These are phyloP conservation scores for Zaprionus capensis DNA, from an alignment of 1,140 invertebrate species.

Conservation along the genomic window DNA sequence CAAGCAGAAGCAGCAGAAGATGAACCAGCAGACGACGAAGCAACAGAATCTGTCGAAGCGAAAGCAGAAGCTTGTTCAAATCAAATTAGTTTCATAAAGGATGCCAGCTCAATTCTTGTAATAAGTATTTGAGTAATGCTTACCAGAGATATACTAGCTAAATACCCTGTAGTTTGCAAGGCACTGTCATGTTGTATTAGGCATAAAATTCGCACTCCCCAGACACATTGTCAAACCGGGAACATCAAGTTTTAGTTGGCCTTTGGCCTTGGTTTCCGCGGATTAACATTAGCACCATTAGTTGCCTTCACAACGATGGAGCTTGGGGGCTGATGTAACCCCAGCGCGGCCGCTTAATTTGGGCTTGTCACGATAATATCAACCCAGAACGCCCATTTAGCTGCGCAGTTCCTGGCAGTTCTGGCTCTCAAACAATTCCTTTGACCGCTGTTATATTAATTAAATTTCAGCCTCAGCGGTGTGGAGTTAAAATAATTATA, in stretches of 20 bases:
- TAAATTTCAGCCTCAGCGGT: constrained; percentile 57
- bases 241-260: constrained; percentile 12
- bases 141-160: background rate
- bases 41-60: constrained; percentile 4
- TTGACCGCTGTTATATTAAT: constrained; percentile 70
- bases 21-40: background rate
- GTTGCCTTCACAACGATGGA: constrained; percentile 1
- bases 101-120: constrained; percentile 20
- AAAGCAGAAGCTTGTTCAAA: constrained; percentile 45
- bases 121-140: constrained; percentile 9
- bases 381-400: constrained; percentile 45
- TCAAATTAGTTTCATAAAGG: constrained; percentile 62
- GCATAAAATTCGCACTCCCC: too few species aligned
- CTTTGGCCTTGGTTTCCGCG: constrained; percentile 26
- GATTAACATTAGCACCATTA: constrained; percentile 1
- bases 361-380: constrained; percentile 79
- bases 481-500: constrained; percentile 54
- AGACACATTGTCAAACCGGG: too few species aligned
- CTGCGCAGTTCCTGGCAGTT: constrained; percentile 19
- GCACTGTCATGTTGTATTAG: too few species aligned
- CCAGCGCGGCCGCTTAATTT: constrained; percentile 68
- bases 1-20: background rate
- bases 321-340: constrained; percentile 64
- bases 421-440: constrained; percentile 2
- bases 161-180: constrained; percentile 12